Evolutionary conservation across 2,113 vertebrate genomes (phyloP).

Genomic region (Sphaerodactylus townsendi): DNA sequence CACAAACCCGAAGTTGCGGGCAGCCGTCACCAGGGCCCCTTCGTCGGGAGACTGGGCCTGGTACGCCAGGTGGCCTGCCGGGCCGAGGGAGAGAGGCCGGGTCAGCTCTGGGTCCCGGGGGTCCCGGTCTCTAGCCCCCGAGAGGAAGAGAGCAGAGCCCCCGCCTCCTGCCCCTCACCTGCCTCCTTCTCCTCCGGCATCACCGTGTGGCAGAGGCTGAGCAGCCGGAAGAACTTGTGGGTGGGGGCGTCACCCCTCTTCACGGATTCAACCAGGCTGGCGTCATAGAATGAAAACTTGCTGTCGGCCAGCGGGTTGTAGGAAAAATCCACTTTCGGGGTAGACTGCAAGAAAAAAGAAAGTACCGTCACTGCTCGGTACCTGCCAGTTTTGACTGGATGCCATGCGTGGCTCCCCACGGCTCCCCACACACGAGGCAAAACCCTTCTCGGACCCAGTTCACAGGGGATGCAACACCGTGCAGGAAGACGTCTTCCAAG

Average conservation of each 20-base stretch:
- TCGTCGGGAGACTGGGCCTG: constrained; percentile 98
- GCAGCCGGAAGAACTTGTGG: constrained; percentile 86
- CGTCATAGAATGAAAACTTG: constrained; percentile 90
- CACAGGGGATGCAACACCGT: too few relatives aligned
- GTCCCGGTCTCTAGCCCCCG: not conserved
- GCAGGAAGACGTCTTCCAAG: not conserved
- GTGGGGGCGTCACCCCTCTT: constrained; percentile 69
- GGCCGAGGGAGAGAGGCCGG: not conserved
- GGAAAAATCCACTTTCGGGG: constrained; percentile 84
- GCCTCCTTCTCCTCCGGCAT: constrained; percentile 91
- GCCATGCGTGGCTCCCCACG: too few relatives aligned
- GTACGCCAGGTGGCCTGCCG: constrained; percentile 84
- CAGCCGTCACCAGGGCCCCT: constrained; percentile 92
- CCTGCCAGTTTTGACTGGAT: too few relatives aligned
- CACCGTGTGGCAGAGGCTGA: constrained; percentile 93
- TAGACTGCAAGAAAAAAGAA: constrained; percentile 73
- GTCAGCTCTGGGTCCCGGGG: too few relatives aligned
- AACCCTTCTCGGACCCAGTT: too few relatives aligned
- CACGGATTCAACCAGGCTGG: constrained; percentile 82
- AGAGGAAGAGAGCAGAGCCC: not conserved
- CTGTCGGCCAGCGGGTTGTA: constrained; percentile 88
- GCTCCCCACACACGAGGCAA: too few relatives aligned
- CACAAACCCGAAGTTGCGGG: constrained; percentile 94
- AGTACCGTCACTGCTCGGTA: not conserved
- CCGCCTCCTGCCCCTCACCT: constrained; percentile 74